phyloP scores from a whole-genome alignment of 2,888 invertebrate species.

The Epirrita christyi region DNA sequence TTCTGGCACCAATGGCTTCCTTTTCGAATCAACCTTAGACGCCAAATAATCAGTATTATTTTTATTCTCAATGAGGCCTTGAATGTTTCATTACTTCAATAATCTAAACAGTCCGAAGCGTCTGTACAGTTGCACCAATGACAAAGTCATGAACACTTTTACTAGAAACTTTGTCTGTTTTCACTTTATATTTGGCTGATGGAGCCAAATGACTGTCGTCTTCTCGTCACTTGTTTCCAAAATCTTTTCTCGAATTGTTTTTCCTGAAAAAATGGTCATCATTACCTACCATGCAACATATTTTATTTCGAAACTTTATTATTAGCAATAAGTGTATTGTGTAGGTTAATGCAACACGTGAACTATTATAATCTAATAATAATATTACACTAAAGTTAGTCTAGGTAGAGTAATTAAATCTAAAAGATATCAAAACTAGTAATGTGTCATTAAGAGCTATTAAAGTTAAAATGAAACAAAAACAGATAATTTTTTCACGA shows the following conservation, averaged over 20 bases:
- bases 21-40: slow-evolving; percentile 17
- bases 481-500: slow-evolving; percentile 26
- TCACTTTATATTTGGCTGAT: slow-evolving; percentile 72
- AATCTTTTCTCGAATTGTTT: slow-evolving; percentile 91
- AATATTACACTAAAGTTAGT: background rate
- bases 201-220: slow-evolving; percentile 85
- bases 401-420: background rate
- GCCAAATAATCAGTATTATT: background rate
- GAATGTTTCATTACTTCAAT: background rate
- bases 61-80: background rate
- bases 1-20: slow-evolving; percentile 66
- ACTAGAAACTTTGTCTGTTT: slow-evolving; percentile 33
- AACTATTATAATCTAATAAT: background rate
- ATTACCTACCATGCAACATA: slow-evolving; percentile 21
- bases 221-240: slow-evolving; percentile 91
- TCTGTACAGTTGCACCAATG: slow-evolving; percentile 27
- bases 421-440: slow-evolving; percentile 1
- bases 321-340: background rate
- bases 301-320: background rate
- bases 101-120: background rate
- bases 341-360: background rate
- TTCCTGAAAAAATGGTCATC: slow-evolving; percentile 83
- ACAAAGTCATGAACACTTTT: slow-evolving; percentile 51
- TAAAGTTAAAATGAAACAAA: background rate
- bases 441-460: background rate